These are phyloP conservation scores for Dicycla oo DNA, from an alignment of 2,888 invertebrate genomes.

Conservation along the genomic window DNA sequence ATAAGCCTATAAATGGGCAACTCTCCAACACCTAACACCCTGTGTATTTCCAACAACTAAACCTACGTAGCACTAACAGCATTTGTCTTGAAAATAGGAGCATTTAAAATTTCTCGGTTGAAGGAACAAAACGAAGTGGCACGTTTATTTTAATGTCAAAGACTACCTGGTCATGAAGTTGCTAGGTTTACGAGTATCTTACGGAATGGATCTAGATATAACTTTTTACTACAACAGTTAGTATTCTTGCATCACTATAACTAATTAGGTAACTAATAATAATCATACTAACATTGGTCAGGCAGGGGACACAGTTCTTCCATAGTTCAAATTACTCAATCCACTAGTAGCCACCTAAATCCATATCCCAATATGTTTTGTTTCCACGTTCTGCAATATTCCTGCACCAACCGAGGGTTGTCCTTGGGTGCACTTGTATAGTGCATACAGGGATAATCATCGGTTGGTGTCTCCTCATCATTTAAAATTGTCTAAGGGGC, in stretches of 20 bases:
- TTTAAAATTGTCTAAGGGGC: too few relatives aligned
- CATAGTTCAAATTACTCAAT: too few relatives aligned
- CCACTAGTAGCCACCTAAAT: too few relatives aligned
- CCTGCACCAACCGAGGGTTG: too few relatives aligned
- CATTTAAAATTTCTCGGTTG: background rate
- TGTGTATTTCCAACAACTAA: background rate
- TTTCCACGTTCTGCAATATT: too few relatives aligned
- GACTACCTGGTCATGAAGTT: background rate
- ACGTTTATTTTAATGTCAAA: constrained; percentile 9
- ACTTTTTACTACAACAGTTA: background rate
- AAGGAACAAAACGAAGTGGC: background rate
- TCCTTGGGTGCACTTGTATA: too few relatives aligned
- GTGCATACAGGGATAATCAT: too few relatives aligned
- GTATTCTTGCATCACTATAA: background rate
- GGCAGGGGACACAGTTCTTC: too few relatives aligned
- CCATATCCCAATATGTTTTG: too few relatives aligned
- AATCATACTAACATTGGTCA: too few relatives aligned
- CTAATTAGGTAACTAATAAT: background rate
- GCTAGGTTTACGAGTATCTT: background rate
- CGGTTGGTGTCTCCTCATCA: too few relatives aligned
- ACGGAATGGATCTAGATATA: too few relatives aligned
- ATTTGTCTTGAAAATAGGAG: constrained; percentile 1
- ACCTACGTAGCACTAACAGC: background rate
- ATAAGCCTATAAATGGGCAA: background rate
- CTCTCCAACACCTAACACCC: background rate